Evolutionary conservation across 2,888 invertebrate genomes (phyloP).

Genomic region (Aporophyla nigra): DNA sequence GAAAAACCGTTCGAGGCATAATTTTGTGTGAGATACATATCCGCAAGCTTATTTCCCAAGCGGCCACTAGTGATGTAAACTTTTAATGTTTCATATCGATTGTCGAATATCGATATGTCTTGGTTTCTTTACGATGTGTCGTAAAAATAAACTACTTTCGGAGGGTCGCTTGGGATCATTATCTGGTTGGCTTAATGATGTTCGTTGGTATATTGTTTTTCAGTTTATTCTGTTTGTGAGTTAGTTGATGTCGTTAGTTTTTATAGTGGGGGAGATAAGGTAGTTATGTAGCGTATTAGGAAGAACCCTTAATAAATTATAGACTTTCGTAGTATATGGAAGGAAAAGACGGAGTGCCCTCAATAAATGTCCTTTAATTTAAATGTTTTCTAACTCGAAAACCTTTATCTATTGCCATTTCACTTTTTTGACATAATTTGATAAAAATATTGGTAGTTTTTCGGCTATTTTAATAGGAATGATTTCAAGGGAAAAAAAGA

Average conservation of each 20-base stretch:
- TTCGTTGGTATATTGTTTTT: slow-evolving; percentile 24
- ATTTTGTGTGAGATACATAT: slow-evolving; percentile 18
- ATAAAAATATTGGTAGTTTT: neutral
- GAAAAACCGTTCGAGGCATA: neutral
- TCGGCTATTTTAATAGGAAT: neutral
- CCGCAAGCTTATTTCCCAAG: slow-evolving; percentile 50
- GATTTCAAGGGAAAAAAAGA: no score
- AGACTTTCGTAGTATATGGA: neutral
- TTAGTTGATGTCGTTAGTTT: slow-evolving; percentile 12
- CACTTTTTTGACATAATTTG: neutral
- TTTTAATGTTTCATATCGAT: slow-evolving; percentile 33
- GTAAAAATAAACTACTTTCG: slow-evolving; percentile 54
- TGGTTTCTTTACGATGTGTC: slow-evolving; percentile 43
- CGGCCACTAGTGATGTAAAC: slow-evolving; percentile 36
- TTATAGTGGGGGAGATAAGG: neutral
- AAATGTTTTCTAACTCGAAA: neutral
- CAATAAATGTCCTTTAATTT: neutral
- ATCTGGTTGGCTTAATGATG: slow-evolving; percentile 22
- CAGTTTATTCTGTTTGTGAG: slow-evolving; percentile 9
- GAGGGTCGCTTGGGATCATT: slow-evolving; percentile 44
- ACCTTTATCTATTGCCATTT: neutral
- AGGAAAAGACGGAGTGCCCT: neutral
- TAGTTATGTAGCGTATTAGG: neutral
- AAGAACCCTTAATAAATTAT: neutral
- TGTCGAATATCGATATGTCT: slow-evolving; percentile 18